These are phyloP conservation scores for Melanaphis sacchari DNA, from an alignment of 1,140 invertebrate species.

Conservation along the genomic window DNA sequence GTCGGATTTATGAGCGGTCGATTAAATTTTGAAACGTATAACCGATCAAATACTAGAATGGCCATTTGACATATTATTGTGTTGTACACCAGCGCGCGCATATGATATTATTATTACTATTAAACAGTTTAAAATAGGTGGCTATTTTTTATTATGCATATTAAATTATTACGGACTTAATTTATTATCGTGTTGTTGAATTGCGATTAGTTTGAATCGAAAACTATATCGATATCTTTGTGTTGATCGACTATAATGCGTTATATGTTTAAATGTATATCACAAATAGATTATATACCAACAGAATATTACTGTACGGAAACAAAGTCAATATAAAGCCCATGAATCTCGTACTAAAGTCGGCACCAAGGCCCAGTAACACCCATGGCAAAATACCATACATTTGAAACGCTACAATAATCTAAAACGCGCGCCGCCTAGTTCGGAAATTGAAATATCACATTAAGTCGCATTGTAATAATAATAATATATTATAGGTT, in stretches of 20 bases:
- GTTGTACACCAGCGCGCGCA: background rate
- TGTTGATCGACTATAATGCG: background rate
- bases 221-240: background rate
- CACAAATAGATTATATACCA: background rate
- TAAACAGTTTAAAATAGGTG: background rate
- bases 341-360: background rate
- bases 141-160: background rate
- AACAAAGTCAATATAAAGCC: background rate
- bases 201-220: background rate
- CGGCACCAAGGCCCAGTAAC: background rate
- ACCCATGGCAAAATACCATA: background rate
- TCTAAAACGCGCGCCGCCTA: background rate
- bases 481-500: background rate
- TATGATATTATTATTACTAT: background rate
- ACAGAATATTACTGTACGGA: background rate
- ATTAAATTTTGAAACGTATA: background rate
- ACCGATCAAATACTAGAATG: background rate
- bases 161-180: background rate
- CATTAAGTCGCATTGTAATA: background rate
- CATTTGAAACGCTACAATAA: background rate
- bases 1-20: background rate
- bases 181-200: background rate
- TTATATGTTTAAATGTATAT: background rate
- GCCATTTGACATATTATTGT: too few relatives aligned
- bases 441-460: conserved; percentile 33